A percentile compares a stretch with the other conserved stretches of the same genome.
Conservation (phyloP, 2,113 vertebrate genomes). For the Microtus pennsylvanicus region DNA sequence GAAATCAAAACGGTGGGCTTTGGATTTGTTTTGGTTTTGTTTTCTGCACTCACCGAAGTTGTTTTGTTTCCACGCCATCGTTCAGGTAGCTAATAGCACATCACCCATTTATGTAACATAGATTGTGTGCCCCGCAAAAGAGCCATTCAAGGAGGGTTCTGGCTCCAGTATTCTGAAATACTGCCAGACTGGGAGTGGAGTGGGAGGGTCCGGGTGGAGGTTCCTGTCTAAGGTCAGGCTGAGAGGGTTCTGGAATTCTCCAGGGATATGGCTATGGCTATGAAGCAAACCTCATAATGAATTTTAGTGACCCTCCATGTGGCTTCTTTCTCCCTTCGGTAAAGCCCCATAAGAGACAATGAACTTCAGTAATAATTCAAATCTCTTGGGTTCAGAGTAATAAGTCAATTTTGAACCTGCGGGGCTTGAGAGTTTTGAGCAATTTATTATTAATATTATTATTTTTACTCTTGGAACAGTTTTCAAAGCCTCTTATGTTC, state of each 20-base stretch:
- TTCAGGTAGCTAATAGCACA: neutral
- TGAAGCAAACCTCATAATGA: neutral
- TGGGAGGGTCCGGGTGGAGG: no score
- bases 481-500: slow-evolving; percentile 66
- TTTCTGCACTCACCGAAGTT: neutral
- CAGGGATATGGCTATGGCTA: neutral
- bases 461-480: slow-evolving; percentile 64
- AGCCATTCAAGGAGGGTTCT: neutral
- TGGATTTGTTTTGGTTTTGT: neutral
- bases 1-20: accelerated
- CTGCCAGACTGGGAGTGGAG: neutral
- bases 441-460: slow-evolving; percentile 69
- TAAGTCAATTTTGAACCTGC: slow-evolving; percentile 62
- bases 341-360: slow-evolving; percentile 34
- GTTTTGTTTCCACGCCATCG: neutral
- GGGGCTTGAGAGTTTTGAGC: slow-evolving; percentile 56
- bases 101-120: neutral
- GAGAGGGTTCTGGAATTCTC: slow-evolving; percentile 37
- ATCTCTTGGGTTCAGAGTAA: slow-evolving; percentile 26
- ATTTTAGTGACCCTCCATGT: neutral
- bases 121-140: neutral
- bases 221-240: neutral
- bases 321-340: neutral
- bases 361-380: slow-evolving; percentile 52
- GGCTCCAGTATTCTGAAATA: neutral